These are phyloP conservation scores for Bombus ignitus DNA, from an alignment of 1,140 invertebrate genomes.

Conservation along the genomic window DNA sequence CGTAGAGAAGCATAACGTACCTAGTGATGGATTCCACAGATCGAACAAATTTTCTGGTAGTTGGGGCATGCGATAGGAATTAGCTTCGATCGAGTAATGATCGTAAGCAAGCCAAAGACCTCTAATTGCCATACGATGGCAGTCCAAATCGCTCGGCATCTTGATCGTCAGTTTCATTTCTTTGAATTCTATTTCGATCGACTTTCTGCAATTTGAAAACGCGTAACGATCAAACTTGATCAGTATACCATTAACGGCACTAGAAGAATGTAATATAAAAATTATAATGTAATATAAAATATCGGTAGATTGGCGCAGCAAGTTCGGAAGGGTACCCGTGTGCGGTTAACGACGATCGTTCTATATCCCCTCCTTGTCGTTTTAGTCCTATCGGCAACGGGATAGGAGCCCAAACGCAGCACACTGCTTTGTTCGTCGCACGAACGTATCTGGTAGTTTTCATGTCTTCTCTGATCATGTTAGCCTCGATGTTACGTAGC, in stretches of 20 bases:
- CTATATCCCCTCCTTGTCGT: constrained; percentile 67
- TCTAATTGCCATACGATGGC: constrained; percentile 84
- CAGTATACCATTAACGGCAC: not conserved
- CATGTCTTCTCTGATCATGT: constrained; percentile 81
- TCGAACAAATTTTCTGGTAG: constrained; percentile 63
- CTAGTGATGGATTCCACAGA: not conserved
- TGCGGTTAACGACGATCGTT: constrained; percentile 57
- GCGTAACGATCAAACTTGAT: not conserved
- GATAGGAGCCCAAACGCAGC: constrained; percentile 83
- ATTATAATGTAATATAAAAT: no score
- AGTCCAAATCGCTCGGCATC: constrained; percentile 83
- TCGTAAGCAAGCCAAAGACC: constrained; percentile 86
- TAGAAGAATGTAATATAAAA: no score
- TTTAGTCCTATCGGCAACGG: constrained; percentile 79
- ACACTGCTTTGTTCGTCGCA: constrained; percentile 78
- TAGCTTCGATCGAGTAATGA: constrained; percentile 81
- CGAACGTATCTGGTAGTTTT: constrained; percentile 81
- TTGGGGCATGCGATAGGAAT: constrained; percentile 76
- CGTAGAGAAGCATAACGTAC: not conserved
- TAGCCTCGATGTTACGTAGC: constrained; percentile 82
- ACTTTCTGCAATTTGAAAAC: constrained; percentile 68
- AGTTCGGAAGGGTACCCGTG: no score
- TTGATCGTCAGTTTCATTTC: constrained; percentile 84
- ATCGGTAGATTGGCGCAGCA: no score
- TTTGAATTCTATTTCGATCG: constrained; percentile 84